phyloP scores from a whole-genome alignment of 2,113 vertebrate species.

The Martes martes region DNA sequence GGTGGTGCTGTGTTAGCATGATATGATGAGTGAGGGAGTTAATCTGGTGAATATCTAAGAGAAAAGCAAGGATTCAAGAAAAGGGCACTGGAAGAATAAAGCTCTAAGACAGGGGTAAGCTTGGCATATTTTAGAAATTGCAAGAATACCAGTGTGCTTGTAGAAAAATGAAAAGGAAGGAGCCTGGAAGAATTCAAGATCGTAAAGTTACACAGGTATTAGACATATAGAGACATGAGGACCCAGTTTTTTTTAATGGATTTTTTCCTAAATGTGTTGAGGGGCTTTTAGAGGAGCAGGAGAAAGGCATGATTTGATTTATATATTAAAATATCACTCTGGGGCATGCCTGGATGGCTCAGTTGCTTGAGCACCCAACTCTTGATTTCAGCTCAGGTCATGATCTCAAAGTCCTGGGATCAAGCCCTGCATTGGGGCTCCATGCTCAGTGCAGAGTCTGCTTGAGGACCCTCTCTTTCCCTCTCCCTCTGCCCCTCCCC shows the following conservation, averaged over 20 bases:
- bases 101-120: neutral
- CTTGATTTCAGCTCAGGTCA: too few relatives aligned
- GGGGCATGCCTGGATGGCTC: neutral
- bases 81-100: neutral
- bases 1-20: neutral
- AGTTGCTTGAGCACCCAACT: neutral
- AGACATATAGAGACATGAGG: neutral
- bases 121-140: neutral
- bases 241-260: neutral
- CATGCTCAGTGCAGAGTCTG: too few relatives aligned
- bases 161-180: neutral
- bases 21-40: neutral
- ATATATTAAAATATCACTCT: neutral
- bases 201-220: neutral
- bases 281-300: neutral
- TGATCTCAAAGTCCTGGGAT: too few relatives aligned
- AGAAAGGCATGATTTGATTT: neutral
- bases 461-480: too few relatives aligned
- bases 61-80: neutral
- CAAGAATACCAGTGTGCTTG: neutral
- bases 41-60: neutral
- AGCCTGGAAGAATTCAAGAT: neutral
- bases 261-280: neutral
- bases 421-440: too few relatives aligned
- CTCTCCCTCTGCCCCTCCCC: too few relatives aligned